These are phyloP conservation scores for Lymantria dispar DNA, from an alignment of 2,888 invertebrate species.

Conservation along the genomic window DNA sequence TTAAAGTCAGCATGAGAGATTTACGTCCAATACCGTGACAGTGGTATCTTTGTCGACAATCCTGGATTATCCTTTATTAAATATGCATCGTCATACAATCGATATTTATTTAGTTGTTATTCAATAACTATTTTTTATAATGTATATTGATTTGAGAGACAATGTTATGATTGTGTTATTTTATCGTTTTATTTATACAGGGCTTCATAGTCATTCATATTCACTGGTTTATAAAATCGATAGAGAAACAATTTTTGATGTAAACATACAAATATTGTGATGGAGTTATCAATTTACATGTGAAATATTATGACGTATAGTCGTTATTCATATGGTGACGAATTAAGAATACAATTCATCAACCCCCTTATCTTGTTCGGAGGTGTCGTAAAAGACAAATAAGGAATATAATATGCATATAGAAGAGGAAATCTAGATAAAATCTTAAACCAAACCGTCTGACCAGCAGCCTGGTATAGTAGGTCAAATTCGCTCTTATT, in stretches of 20 bases:
- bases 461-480: too few relatives aligned
- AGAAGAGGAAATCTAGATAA: too few relatives aligned
- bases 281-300: too few relatives aligned
- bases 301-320: too few relatives aligned
- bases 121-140: constrained; percentile 26
- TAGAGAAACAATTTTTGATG: constrained; percentile 6
- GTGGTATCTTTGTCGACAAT: constrained; percentile 60
- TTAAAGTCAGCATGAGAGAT: constrained; percentile 69
- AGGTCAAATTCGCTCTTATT: too few relatives aligned
- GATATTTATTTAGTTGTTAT: constrained; percentile 58
- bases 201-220: constrained; percentile 26
- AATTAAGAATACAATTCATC: too few relatives aligned
- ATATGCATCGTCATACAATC: constrained; percentile 61
- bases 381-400: too few relatives aligned
- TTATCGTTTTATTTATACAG: constrained; percentile 30
- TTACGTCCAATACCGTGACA: constrained; percentile 73
- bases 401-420: too few relatives aligned
- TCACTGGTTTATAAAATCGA: constrained; percentile 17
- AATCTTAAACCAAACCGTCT: too few relatives aligned
- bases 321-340: too few relatives aligned
- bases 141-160: constrained; percentile 30
- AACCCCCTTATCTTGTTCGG: too few relatives aligned
- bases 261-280: not conserved
- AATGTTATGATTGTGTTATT: constrained; percentile 33
- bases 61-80: constrained; percentile 73